Percentiles rank a stretch among this genome's conserved stretches.
These are phyloP conservation scores for Gandaritis pyraliata DNA, from an alignment of 2,888 invertebrate genomes.

Conservation along the genomic window DNA sequence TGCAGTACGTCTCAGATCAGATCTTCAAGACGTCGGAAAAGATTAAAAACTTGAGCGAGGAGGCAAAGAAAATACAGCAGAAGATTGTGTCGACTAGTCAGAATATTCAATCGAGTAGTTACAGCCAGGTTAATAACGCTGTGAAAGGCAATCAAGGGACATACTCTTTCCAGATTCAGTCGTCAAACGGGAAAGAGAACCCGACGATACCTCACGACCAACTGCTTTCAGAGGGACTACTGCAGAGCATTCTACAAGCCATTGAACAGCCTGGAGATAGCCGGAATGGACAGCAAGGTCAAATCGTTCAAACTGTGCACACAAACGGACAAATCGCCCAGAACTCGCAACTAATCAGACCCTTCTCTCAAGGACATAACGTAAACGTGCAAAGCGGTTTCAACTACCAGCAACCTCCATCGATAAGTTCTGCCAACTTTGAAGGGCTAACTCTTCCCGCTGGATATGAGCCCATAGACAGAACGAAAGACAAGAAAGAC, in stretches of 20 bases:
- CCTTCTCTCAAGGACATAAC: conserved; percentile 25
- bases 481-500: conserved; percentile 59
- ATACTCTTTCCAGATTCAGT: conserved; percentile 91
- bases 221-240: conserved; percentile 89
- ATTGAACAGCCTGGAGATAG: conserved; percentile 87
- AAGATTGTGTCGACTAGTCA: conserved; percentile 66
- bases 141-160: conserved; percentile 82
- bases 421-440: conserved; percentile 46
- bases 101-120: conserved; percentile 49
- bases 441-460: conserved; percentile 71
- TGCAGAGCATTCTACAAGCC: conserved; percentile 92
- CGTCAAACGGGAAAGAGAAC: conserved; percentile 83
- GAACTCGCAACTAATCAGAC: conserved; percentile 29
- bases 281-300: conserved; percentile 13
- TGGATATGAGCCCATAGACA: conserved; percentile 74
- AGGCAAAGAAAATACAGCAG: conserved; percentile 71
- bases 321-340: conserved; percentile 26
- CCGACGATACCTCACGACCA: conserved; percentile 88
- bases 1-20: conserved; percentile 68
- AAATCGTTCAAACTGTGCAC: conserved; percentile 28
- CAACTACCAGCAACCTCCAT: conserved; percentile 37
- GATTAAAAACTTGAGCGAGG: conserved; percentile 69
- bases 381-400: conserved; percentile 15
- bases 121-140: conserved; percentile 10
- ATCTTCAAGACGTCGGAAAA: conserved; percentile 74